Percentiles rank a stretch among this genome's conserved stretches.
These are phyloP conservation scores for Epirrhoe tristata DNA, from an alignment of 2,888 invertebrate genomes.

Conservation along the genomic window DNA sequence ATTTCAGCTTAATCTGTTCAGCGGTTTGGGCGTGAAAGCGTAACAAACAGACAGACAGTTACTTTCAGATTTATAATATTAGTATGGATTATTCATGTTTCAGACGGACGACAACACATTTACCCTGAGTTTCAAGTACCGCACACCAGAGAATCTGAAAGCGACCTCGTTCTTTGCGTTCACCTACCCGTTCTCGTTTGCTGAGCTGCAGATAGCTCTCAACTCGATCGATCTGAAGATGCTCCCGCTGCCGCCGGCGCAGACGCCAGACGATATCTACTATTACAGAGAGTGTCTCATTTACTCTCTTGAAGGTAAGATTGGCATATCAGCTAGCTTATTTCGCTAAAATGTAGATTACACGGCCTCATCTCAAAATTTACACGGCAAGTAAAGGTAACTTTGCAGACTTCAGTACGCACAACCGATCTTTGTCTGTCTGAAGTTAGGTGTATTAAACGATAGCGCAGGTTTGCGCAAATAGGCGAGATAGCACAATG, in stretches of 20 bases:
- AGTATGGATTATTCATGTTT: constrained; percentile 44
- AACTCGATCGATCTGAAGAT: constrained; percentile 88
- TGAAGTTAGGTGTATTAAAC: too few relatives aligned
- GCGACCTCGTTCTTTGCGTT: constrained; percentile 95
- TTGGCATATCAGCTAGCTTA: not conserved
- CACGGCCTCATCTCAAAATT: too few relatives aligned
- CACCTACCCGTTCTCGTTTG: constrained; percentile 95
- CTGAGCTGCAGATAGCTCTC: constrained; percentile 91
- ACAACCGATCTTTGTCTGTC: too few relatives aligned
- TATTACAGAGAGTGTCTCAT: constrained; percentile 93
- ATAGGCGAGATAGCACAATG: too few relatives aligned
- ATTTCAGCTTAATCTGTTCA: too few relatives aligned
- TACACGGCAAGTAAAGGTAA: too few relatives aligned
- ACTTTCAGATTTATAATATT: too few relatives aligned
- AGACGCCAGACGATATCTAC: constrained; percentile 89
- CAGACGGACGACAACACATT: constrained; percentile 91
- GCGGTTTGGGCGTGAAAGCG: too few relatives aligned
- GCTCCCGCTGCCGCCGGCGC: constrained; percentile 68
- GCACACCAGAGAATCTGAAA: constrained; percentile 88
- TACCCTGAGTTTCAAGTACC: constrained; percentile 90
- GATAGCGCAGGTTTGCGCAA: too few relatives aligned
- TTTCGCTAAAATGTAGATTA: too few relatives aligned
- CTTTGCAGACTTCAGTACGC: too few relatives aligned
- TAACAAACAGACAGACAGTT: too few relatives aligned
- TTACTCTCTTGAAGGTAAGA: constrained; percentile 89